These are phyloP conservation scores for Phalera bucephala DNA, from an alignment of 2,888 invertebrate species.

Conservation along the genomic window DNA sequence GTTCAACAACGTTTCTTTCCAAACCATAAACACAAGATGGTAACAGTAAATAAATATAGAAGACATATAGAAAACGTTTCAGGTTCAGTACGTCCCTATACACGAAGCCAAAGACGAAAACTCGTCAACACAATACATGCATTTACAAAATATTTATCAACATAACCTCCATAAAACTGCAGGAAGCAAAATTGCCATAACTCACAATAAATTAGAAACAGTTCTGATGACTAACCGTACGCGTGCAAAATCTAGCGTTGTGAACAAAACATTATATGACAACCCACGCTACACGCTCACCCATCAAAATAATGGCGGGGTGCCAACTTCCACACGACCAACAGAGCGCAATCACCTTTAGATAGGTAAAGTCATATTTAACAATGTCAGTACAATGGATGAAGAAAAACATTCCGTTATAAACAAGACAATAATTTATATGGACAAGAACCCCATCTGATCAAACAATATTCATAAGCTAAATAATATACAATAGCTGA, in stretches of 20 bases:
- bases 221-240: constrained; percentile 41
- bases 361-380: constrained; percentile 57
- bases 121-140: neutral
- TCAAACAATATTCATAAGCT: constrained; percentile 3
- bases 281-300: constrained; percentile 59
- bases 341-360: constrained; percentile 74
- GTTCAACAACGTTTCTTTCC: no score
- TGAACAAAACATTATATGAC: constrained; percentile 65
- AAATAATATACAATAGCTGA: constrained; percentile 7
- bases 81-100: no score
- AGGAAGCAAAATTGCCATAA: constrained; percentile 15
- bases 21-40: no score
- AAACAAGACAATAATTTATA: constrained; percentile 12
- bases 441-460: constrained; percentile 13
- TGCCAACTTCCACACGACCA: constrained; percentile 63
- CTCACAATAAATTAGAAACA: constrained; percentile 22
- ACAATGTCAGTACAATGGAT: constrained; percentile 37
- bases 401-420: constrained; percentile 32
- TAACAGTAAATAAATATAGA: no score
- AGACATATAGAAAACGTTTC: no score
- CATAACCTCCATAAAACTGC: neutral
- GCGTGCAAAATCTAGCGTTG: constrained; percentile 41
- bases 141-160: neutral
- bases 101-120: neutral
- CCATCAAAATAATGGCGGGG: constrained; percentile 78